Conservation (phyloP, 2,797 vertebrate species). For the Myotis myotis region DNA sequence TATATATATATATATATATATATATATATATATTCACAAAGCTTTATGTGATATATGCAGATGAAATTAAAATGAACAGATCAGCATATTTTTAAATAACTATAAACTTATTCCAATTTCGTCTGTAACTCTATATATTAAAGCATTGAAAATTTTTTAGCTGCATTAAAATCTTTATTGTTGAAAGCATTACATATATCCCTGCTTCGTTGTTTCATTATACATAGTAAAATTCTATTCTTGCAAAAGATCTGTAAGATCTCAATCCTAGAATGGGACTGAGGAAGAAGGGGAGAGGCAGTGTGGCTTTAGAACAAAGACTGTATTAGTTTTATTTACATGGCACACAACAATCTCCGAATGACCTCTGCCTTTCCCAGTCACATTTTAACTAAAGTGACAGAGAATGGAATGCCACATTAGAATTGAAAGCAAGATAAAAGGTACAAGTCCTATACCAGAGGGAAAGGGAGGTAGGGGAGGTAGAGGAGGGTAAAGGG, state of each 20-base stretch:
- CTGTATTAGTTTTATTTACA: constrained; percentile 50
- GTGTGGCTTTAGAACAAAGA: constrained; percentile 47
- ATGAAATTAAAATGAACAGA: constrained; percentile 14
- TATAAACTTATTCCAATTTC: neutral
- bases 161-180: too few species aligned
- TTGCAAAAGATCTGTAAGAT: neutral
- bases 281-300: neutral
- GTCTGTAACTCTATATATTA: neutral
- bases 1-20: neutral
- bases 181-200: too few species aligned
- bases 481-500: neutral
- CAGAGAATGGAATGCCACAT: constrained; percentile 47
- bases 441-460: constrained; percentile 23
- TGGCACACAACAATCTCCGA: constrained; percentile 21
- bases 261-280: neutral
- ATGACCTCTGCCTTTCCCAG: constrained; percentile 62
- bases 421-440: constrained; percentile 59
- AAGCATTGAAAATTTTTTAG: neutral
- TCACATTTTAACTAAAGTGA: constrained; percentile 58
- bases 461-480: neutral
- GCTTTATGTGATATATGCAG: neutral
- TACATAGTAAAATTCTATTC: neutral
- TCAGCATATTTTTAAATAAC: constrained; percentile 33
- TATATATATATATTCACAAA: neutral
- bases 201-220: neutral